Percentiles rank a stretch among this genome's conserved stretches.
phyloP scores from a whole-genome alignment of 2,888 invertebrate genomes.

The Sphinx pinastri region DNA sequence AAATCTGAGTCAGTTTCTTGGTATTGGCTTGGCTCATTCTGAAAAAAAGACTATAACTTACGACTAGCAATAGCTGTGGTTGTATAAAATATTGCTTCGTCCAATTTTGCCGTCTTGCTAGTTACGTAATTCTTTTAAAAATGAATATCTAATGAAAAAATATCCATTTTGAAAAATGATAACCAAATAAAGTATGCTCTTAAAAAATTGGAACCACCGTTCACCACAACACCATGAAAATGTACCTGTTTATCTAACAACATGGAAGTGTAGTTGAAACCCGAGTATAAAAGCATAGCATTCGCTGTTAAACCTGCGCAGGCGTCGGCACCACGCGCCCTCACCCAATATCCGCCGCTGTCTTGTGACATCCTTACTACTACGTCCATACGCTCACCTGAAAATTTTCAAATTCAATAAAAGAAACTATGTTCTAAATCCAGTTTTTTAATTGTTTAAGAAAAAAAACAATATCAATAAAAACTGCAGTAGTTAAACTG shows the following conservation, averaged over 20 bases:
- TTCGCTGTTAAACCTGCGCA: constrained; percentile 72
- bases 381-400: constrained; percentile 87
- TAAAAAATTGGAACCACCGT: background rate
- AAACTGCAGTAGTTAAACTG: too few species aligned
- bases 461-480: background rate
- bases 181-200: too few species aligned
- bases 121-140: background rate
- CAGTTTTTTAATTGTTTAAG: background rate
- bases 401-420: constrained; percentile 39
- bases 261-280: constrained; percentile 76
- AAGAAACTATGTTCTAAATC: too few species aligned
- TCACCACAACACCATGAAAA: too few species aligned
- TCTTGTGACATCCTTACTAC: constrained; percentile 79
- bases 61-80: background rate
- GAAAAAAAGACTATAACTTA: constrained; percentile 37
- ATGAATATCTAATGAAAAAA: background rate
- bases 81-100: too few species aligned
- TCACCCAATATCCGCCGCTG: constrained; percentile 82
- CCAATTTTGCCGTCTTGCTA: too few species aligned
- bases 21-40: constrained; percentile 43
- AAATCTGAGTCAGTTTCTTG: constrained; percentile 39
- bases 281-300: constrained; percentile 80
- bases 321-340: constrained; percentile 75
- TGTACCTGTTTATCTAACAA: constrained; percentile 58
- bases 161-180: too few species aligned